phyloP scores from a whole-genome alignment of 30 jellyfish, hydroid and myxozoan species.

The Calvadosia cruxmelitensis region DNA sequence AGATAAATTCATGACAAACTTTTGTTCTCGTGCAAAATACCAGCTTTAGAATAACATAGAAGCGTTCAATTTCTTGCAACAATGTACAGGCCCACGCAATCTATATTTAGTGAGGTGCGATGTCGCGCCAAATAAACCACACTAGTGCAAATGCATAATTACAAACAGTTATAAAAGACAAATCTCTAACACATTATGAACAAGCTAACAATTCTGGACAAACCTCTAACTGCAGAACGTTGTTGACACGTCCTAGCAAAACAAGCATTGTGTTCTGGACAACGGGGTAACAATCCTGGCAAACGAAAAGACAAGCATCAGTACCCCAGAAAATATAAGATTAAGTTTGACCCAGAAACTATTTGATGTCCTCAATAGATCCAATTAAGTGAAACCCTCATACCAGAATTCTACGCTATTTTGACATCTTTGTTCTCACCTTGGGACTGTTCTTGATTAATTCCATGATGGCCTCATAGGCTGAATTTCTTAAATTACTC shows the following conservation, averaged over 20 bases:
- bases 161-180: too few species aligned
- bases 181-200: too few species aligned
- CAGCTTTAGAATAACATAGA: too few species aligned
- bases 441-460: conserved; percentile 79
- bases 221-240: conserved; percentile 59
- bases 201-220: too few species aligned
- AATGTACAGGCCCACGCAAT: too few species aligned
- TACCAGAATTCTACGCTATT: background rate
- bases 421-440: conserved; percentile 12
- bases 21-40: too few species aligned
- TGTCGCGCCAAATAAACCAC: too few species aligned
- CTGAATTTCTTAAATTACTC: conserved; percentile 80
- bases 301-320: background rate
- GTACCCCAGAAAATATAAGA: too few species aligned
- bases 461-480: conserved; percentile 96
- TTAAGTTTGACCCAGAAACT: background rate
- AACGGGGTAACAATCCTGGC: conserved; percentile 57
- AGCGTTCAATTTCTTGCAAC: too few species aligned
- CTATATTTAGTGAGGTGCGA: too few species aligned
- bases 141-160: too few species aligned
- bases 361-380: background rate
- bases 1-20: too few species aligned
- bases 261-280: conserved; percentile 43
- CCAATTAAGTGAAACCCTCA: background rate
- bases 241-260: conserved; percentile 42